Percentiles rank a stretch among this genome's conserved stretches.
Evolutionary conservation across 2,113 vertebrate genomes (phyloP).

Genomic region (Nestor notabilis): DNA sequence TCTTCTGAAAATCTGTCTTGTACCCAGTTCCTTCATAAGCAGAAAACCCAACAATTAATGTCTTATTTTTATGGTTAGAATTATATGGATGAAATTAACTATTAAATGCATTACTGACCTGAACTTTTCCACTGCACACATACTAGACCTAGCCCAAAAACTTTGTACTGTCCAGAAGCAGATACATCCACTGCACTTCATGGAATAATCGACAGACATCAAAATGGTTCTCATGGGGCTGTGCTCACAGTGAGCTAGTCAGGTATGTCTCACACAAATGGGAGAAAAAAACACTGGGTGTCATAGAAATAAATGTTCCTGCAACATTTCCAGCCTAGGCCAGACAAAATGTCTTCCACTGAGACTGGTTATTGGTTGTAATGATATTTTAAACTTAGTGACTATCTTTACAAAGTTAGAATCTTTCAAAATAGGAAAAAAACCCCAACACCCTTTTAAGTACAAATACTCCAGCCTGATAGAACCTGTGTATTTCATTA

Average conservation of each 20-base stretch:
- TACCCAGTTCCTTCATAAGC: not conserved
- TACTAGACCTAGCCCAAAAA: not conserved
- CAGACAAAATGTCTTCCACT: not conserved
- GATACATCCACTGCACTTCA: not conserved
- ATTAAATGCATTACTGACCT: not conserved
- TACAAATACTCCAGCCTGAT: not conserved
- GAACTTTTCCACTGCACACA: not conserved
- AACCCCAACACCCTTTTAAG: rapidly evolving
- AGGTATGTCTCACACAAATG: not conserved
- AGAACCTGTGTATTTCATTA: not conserved
- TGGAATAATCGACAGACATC: not conserved
- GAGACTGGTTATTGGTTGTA: not conserved
- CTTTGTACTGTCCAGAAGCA: not conserved
- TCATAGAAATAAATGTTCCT: not conserved
- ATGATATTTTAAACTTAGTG: not conserved
- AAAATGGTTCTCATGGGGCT: not conserved
- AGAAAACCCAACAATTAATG: not conserved
- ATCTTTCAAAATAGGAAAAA: not conserved
- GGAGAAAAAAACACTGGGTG: not conserved
- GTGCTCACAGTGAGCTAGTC: not conserved
- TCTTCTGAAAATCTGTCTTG: not conserved
- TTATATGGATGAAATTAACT: not conserved
- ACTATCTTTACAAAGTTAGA: not conserved
- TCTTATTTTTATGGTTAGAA: not conserved
- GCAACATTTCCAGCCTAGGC: not conserved